Evolutionary conservation across 2,113 vertebrate genomes (phyloP), one percentile per base, ranked within the genome.

Genomic region (Rhinolophus ferrumequinum): DNA sequence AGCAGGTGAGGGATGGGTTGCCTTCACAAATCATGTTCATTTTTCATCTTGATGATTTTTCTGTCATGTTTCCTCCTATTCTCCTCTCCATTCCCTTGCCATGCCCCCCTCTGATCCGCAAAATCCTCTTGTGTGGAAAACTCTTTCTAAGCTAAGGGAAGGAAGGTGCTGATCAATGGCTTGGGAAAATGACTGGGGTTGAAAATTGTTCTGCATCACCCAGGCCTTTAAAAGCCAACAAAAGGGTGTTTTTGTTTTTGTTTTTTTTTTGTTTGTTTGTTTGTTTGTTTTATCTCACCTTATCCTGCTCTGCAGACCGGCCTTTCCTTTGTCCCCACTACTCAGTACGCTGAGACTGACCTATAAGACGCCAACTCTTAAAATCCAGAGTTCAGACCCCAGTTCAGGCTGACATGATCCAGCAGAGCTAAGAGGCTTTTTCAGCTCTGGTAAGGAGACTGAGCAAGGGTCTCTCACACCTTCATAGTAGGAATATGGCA

Each of bases 381-480:
- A 79, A 96, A 94, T 44, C 60, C 85, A 22, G 30, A 41, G 21
- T 95, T 82, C 0, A 33, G 94, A 72, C 33, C 50, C 81, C 0
- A 0, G 9, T 94, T 97, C 11, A 1, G 19, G 67, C 81, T 79
- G 83, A 95, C 44, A 38, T 88, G 67, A 94, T 87, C 70, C 0
- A 19, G 52, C 73, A 84, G 92, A 97, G 97, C 94, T 97, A 92
- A 96, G 96, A 90, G 66, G 56, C 50, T 81, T 96, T 96, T 94
- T 97, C 94, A 98, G 92, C 96, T 98, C 86, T 94, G 73, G 95
- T 96, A 92, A 92, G 94, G 86, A 98, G 97, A 97, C 93, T 86
- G 91, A 96, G 97, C 92, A 92, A 97, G 85, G 96, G 96, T 58
- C 70, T 92, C 94, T 96, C 82, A 96, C 80, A 96, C 79, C 56